Conservation (phyloP, 1,140 invertebrate genomes). For the Temnothorax curvispinosus region DNA sequence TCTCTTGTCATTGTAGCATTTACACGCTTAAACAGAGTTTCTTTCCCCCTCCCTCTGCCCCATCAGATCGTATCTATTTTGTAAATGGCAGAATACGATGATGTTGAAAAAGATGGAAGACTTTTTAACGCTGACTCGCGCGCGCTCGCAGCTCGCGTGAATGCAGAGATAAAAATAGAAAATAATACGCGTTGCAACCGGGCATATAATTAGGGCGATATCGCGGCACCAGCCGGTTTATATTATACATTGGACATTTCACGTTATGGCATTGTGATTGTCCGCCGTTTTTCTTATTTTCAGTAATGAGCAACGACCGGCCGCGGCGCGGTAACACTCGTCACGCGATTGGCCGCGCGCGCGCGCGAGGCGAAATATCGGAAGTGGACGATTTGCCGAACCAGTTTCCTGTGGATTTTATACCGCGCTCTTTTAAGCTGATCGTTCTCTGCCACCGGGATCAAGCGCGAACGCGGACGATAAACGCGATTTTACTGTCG, state of each 20-base stretch:
- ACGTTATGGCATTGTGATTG: conserved; percentile 32
- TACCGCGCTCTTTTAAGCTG: conserved; percentile 21
- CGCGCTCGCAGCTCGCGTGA: background rate
- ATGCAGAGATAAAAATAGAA: conserved; percentile 26
- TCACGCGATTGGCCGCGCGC: conserved; percentile 54
- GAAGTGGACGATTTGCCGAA: conserved; percentile 58
- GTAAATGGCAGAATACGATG: conserved; percentile 28
- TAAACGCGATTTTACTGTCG: conserved; percentile 27
- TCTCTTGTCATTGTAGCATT: conserved; percentile 30
- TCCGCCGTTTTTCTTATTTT: conserved; percentile 37
- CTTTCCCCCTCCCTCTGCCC: background rate
- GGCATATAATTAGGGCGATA: conserved; percentile 41
- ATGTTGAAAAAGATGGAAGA: conserved; percentile 49
- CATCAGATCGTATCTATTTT: conserved; percentile 31
- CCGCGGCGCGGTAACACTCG: background rate
- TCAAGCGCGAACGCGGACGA: background rate
- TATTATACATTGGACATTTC: conserved; percentile 32
- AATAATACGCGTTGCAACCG: conserved; percentile 25
- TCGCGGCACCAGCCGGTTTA: conserved; percentile 20
- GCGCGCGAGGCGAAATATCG: conserved; percentile 47
- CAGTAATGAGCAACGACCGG: conserved; percentile 44
- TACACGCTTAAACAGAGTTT: background rate
- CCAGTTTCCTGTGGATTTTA: conserved; percentile 50
- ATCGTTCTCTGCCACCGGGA: background rate
- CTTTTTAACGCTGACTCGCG: conserved; percentile 13